A percentile compares a stretch with the other conserved stretches of the same genome.
phyloP scores from a whole-genome alignment of 2,113 vertebrate species.

The Tragelaphus imberbis region DNA sequence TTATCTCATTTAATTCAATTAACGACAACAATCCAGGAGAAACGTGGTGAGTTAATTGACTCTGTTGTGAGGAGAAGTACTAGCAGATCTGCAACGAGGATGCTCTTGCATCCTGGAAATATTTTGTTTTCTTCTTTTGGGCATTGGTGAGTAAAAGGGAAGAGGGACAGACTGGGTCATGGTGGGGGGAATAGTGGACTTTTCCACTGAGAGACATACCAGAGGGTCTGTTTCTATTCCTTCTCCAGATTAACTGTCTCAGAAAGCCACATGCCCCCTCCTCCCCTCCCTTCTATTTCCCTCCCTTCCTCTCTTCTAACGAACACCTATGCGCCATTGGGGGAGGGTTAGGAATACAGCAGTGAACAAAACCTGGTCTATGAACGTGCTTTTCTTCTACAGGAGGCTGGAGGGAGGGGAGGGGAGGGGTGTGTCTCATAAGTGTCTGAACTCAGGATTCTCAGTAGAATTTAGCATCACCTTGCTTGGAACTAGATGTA shows the following conservation, averaged over 20 bases:
- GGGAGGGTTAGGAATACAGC: too few species aligned
- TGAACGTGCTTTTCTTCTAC: background rate
- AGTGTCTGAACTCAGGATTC: background rate
- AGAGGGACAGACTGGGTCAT: background rate
- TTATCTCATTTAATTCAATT: conserved; percentile 54
- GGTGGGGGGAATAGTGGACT: background rate
- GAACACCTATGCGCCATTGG: background rate
- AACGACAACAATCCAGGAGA: background rate
- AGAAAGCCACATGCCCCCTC: fast-evolving
- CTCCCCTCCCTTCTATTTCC: background rate
- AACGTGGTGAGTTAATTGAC: background rate
- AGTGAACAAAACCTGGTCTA: background rate
- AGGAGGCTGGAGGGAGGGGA: background rate
- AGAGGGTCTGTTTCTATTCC: background rate
- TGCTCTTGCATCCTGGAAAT: background rate
- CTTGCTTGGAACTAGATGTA: background rate
- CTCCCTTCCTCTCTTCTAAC: background rate
- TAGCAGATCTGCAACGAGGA: background rate
- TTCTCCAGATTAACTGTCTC: background rate
- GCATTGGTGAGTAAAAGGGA: background rate
- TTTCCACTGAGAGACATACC: background rate
- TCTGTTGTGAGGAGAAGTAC: background rate
- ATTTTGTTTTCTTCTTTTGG: background rate
- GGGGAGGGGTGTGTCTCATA: fast-evolving
- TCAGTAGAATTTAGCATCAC: background rate